Percentiles rank a stretch among this genome's conserved stretches.
These are phyloP conservation scores for Cotesia glomerata DNA, from an alignment of 1,140 invertebrate species.

Conservation along the genomic window DNA sequence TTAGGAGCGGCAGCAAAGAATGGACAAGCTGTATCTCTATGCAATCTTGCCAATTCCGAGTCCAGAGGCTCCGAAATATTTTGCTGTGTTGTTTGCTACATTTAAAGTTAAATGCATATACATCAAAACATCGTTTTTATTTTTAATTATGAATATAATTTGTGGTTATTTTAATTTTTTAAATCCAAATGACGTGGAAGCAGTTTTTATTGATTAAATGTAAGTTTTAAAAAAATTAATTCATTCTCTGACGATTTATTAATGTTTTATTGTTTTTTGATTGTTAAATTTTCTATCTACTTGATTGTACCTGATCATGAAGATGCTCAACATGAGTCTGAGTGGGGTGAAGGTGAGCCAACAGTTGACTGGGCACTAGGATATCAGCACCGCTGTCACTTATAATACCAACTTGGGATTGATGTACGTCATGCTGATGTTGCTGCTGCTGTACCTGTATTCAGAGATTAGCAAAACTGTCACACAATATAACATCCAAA, in stretches of 20 bases:
- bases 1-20: slow-evolving; percentile 56
- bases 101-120: slow-evolving; percentile 25
- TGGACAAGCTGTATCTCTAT: slow-evolving; percentile 52
- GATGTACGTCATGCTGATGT: slow-evolving; percentile 50
- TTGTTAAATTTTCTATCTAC: neutral
- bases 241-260: too few species aligned
- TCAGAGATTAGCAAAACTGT: slow-evolving; percentile 26
- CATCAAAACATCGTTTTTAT: slow-evolving; percentile 5
- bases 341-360: slow-evolving; percentile 59
- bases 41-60: slow-evolving; percentile 49
- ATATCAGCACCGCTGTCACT: slow-evolving; percentile 49
- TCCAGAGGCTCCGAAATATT: slow-evolving; percentile 48
- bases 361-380: slow-evolving; percentile 53
- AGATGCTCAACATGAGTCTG: slow-evolving; percentile 48
- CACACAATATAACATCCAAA: slow-evolving; percentile 1
- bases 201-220: too few species aligned
- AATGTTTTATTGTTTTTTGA: too few species aligned
- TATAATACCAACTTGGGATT: slow-evolving; percentile 44
- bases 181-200: neutral
- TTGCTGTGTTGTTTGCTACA: slow-evolving; percentile 46
- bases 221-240: too few species aligned
- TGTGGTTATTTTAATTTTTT: neutral
- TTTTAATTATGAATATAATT: neutral
- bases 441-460: slow-evolving; percentile 61
- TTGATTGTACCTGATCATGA: slow-evolving; percentile 47